phyloP scores from a whole-genome alignment of 2,888 invertebrate species.

The Philereme transversata region DNA sequence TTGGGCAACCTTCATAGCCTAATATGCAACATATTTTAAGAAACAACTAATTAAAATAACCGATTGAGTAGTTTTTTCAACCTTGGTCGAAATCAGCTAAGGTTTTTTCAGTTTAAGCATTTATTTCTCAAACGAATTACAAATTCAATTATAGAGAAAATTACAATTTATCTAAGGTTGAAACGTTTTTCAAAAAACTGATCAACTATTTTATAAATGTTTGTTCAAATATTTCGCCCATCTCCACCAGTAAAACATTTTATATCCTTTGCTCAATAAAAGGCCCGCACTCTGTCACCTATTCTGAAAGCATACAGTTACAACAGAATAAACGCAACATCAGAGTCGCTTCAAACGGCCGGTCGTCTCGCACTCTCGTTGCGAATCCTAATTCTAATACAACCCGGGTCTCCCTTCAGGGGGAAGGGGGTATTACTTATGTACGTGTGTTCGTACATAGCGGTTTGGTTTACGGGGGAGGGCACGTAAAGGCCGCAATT shows the following conservation, averaged over 20 bases:
- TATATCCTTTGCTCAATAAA: constrained; percentile 29
- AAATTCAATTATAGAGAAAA: too few relatives aligned
- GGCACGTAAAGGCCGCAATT: constrained; percentile 76
- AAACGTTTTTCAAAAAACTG: too few relatives aligned
- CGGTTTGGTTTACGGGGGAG: constrained; percentile 63
- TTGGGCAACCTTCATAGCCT: too few relatives aligned
- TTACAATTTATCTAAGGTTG: too few relatives aligned
- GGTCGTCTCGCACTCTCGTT: constrained; percentile 59
- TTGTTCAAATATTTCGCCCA: background rate
- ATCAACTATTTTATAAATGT: too few relatives aligned
- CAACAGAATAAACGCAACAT: constrained; percentile 52
- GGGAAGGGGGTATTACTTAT: constrained; percentile 68
- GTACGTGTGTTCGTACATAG: constrained; percentile 62
- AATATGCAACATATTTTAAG: too few relatives aligned
- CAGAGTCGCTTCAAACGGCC: constrained; percentile 45
- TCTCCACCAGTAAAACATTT: constrained; percentile 21
- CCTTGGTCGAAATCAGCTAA: too few relatives aligned
- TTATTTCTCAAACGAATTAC: too few relatives aligned
- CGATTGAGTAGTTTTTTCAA: too few relatives aligned
- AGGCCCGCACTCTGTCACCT: constrained; percentile 25
- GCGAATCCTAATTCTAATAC: constrained; percentile 78
- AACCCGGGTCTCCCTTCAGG: constrained; percentile 56
- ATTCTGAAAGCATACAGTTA: constrained; percentile 31
- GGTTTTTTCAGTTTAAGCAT: too few relatives aligned
- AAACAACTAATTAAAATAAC: too few relatives aligned